Evolutionary conservation across 2,888 invertebrate genomes (phyloP).

Genomic region (Ashinkailepas kermadecensis): DNA sequence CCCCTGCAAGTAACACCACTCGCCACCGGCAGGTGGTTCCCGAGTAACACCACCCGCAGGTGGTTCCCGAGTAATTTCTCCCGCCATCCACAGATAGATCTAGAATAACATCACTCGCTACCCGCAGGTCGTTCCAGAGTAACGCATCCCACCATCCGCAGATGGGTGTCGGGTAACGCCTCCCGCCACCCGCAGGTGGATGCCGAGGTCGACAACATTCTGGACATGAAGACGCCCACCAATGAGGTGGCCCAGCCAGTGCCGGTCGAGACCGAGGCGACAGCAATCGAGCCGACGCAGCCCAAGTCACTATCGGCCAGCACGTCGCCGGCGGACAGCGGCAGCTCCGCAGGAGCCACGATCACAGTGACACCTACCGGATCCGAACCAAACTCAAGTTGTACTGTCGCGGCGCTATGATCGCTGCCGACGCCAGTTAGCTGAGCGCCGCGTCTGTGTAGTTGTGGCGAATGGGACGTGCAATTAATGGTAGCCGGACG

Average conservation of each 20-base stretch:
- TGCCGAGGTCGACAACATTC: conserved; percentile 3
- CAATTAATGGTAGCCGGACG: neutral
- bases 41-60: too few species aligned
- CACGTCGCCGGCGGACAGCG: conserved; percentile 4
- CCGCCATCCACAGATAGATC: too few species aligned
- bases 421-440: neutral
- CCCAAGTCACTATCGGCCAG: neutral
- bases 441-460: neutral
- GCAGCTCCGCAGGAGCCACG: neutral
- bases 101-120: too few species aligned
- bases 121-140: too few species aligned
- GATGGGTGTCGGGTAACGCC: too few species aligned
- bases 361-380: conserved; percentile 6
- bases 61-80: too few species aligned
- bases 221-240: conserved; percentile 22
- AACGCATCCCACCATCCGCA: too few species aligned
- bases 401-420: conserved; percentile 12
- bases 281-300: neutral
- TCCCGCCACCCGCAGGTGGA: neutral
- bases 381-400: conserved; percentile 5
- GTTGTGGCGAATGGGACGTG: neutral
- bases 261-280: neutral
- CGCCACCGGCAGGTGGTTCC: too few species aligned
- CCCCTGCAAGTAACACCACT: too few species aligned
- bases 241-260: neutral